Base-by-base conservation (phyloP, 1,140 invertebrate species). In the Scaptomyza montana region DNA sequence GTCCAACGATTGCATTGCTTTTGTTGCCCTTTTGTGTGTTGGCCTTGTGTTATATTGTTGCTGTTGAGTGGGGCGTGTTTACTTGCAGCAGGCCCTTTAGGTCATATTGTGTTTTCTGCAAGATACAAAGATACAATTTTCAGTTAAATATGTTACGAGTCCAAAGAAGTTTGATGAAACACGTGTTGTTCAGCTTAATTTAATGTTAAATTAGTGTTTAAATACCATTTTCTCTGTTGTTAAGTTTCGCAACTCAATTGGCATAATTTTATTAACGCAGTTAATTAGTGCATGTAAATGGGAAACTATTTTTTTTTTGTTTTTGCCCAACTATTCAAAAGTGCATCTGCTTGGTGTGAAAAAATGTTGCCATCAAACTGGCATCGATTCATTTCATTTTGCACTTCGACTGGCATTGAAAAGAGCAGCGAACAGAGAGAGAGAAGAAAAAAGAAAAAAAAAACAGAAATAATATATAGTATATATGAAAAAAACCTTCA, bases 361-460 rank as follows among this genome's bases (percentile, higher is more conserved):
- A 76, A 76, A 76, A 76, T 62, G 28, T 61, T 66, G 43, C 10
- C 63, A 60, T 39, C 43, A 55, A 67, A 73, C 10, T 53, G 13
- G 41, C 57, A 73, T 47, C 61, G 56, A 72, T 53, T 65, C 62
- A 65, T 61, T 55, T 53, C 7, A 71, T 61, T 71, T 75, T 54
- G 39, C 73, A 66, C 70, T 45, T 59, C 43, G 54, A 2, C 19
- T 67, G 63, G 7, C 57, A 56, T 56, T 64, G 61, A 50, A 64
- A 62, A 36, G 2, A 33, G 30, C 46, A 68, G n/a, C 33, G 8
- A 54, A 25, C 36, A 39, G 36, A 10, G 9, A 39, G 49, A n/a
- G 16, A 30, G 39, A 46, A n/a, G n/a, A 65, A 53, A 47, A 71
- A n/a, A 2, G 7, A n/a, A 21, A 21, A 43, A 46, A 71, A 45